Conservation (phyloP, 2,888 invertebrate genomes). For the Cryptosula pallasiana region DNA sequence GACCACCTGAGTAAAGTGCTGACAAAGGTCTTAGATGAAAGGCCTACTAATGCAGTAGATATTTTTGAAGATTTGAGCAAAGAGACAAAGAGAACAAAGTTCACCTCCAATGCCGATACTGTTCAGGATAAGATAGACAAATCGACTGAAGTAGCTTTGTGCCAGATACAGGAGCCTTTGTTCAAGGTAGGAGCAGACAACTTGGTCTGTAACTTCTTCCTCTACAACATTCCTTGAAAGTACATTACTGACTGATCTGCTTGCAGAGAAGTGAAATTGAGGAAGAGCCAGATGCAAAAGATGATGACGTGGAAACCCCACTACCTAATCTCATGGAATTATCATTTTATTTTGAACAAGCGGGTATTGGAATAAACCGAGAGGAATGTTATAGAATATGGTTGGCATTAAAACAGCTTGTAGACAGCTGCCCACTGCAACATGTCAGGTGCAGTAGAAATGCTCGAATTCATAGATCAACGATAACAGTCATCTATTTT, state of each 20-base stretch:
- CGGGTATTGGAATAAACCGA: constrained; percentile 69
- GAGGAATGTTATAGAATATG: constrained; percentile 71
- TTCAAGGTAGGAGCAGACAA: constrained; percentile 43
- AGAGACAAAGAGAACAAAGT: constrained; percentile 63
- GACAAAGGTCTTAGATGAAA: constrained; percentile 70
- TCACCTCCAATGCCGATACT: constrained; percentile 58
- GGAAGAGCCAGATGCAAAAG: constrained; percentile 35
- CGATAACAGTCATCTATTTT: too few species aligned
- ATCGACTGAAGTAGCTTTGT: constrained; percentile 50
- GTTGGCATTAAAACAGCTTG: constrained; percentile 68
- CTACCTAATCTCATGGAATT: constrained; percentile 57
- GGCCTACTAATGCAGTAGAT: constrained; percentile 75
- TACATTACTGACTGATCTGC: not conserved
- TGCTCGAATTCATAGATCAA: too few species aligned
- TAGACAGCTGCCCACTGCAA: constrained; percentile 47
- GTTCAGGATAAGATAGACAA: constrained; percentile 48
- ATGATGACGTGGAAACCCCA: constrained; percentile 52
- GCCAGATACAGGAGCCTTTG: constrained; percentile 50
- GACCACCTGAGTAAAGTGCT: constrained; percentile 76
- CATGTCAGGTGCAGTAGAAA: constrained; percentile 48
- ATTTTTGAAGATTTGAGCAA: constrained; percentile 79
- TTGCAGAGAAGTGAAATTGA: constrained; percentile 34
- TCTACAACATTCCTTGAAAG: too few species aligned
- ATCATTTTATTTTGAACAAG: constrained; percentile 62
- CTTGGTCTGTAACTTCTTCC: too few species aligned